Evolutionary conservation across 1,140 invertebrate genomes (phyloP), one percentile per base, ranked within the genome.

Genomic region (Pseudoatta argentina): DNA sequence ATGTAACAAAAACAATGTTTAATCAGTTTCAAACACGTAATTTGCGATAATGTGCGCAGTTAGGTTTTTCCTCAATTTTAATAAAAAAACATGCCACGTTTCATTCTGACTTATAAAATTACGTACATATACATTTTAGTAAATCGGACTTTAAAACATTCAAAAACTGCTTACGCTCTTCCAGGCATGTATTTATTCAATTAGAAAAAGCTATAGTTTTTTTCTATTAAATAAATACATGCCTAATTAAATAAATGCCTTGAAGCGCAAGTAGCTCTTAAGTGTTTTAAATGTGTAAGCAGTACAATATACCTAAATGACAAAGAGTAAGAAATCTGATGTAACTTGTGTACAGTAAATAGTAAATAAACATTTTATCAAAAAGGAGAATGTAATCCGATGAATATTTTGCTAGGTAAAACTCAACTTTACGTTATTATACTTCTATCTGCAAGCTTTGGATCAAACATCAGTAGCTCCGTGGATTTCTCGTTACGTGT

Each of bases 1-100:
- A 27, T 12, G 39, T 59, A 55, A 27, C 67, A 55, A 69, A 48
- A 55, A 59, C 69, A 51, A 16, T 51, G 34, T 86, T 89, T 86
- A 86, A 66, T 77, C 18, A 44, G 24, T 24, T 63, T 75, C 14
- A 16, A 30, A 61, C 27, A 30, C 5, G 0, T 61, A 61, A 82
- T 34, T 63, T 27, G 44, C n/a, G 24, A 34, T 73, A 61, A 63
- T 21, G 34, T 3, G 7, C n/a, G 6, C 3, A 63, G 10, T 34
- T 48, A 21, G 16, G 51, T 51, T n/a, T 48, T 64, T 51, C 34
- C 5, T n/a, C 71, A 16, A 8, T 48, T 61, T 59, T 39, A 14
- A 39, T 21, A 0, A 72, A 72, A 30, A 1, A 72, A 72, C 21
- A 14, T 34, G 1, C 16, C 4, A 59, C 10, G 1, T 78, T 8